Conservation (phyloP, 2,888 invertebrate genomes). For the Orthosia gracilis region DNA sequence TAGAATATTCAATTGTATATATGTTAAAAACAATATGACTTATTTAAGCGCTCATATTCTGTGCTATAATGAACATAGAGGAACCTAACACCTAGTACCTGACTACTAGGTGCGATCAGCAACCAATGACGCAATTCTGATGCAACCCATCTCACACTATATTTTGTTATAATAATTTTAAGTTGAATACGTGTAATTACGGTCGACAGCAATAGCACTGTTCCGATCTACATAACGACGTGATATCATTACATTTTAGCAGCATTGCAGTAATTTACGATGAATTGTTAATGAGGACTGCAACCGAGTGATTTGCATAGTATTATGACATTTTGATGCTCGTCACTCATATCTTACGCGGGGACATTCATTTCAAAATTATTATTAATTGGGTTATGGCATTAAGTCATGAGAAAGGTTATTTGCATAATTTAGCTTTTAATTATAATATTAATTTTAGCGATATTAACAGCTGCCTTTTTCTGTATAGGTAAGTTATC, state of each 20-base stretch:
- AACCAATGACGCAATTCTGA: too few species aligned
- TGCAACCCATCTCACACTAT: too few species aligned
- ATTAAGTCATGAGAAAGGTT: conserved; percentile 13
- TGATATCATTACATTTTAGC: conserved; percentile 7
- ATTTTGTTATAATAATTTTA: not conserved
- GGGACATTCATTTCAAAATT: conserved; percentile 12
- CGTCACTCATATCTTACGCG: not conserved
- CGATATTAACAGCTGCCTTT: not conserved
- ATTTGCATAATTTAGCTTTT: conserved; percentile 1
- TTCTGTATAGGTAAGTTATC: not conserved
- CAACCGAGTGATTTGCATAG: conserved; percentile 11
- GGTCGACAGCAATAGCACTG: conserved; percentile 1
- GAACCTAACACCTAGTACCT: not conserved
- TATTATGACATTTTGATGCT: conserved; percentile 32
- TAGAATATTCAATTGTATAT: too few species aligned
- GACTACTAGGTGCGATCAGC: too few species aligned
- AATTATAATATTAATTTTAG: not conserved
- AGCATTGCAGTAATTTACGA: conserved; percentile 3
- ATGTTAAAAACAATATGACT: too few species aligned
- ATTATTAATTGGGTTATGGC: not conserved
- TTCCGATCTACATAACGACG: conserved; percentile 17
- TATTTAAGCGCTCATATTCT: too few species aligned
- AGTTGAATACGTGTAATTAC: not conserved
- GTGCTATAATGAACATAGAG: too few species aligned
- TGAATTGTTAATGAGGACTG: not conserved